Evolutionary conservation across 2,797 vertebrate species (phyloP).

Genomic region (Galaxias olidus): DNA sequence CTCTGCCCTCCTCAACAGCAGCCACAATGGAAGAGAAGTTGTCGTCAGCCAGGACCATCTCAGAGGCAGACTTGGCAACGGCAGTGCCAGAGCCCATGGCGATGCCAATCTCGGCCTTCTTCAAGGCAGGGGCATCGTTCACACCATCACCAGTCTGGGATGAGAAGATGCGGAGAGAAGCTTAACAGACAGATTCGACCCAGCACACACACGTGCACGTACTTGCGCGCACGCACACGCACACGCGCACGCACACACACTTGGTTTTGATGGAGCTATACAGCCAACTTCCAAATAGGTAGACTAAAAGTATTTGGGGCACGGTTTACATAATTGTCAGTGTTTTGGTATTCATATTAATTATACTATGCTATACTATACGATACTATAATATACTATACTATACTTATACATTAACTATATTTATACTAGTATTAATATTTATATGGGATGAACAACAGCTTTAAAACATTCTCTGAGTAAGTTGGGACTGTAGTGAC

Average conservation of each 20-base stretch:
- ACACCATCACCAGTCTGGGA: slow-evolving; percentile 91
- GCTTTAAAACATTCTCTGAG: too few species aligned
- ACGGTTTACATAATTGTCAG: too few species aligned
- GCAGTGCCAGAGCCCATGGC: slow-evolving; percentile 97
- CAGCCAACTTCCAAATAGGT: background rate
- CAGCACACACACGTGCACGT: too few species aligned
- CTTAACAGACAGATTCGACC: too few species aligned
- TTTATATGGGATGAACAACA: too few species aligned
- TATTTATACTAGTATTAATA: too few species aligned
- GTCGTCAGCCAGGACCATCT: slow-evolving; percentile 96
- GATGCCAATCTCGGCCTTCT: slow-evolving; percentile 96
- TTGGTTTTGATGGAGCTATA: background rate
- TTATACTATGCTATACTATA: too few species aligned
- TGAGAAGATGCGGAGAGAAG: background rate
- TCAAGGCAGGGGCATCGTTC: slow-evolving; percentile 94
- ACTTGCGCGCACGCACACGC: too few species aligned
- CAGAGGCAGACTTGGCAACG: slow-evolving; percentile 94
- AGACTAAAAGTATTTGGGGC: background rate
- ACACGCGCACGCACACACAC: slow-evolving; percentile 1
- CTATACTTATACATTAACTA: too few species aligned
- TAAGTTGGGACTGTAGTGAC: too few species aligned
- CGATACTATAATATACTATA: too few species aligned
- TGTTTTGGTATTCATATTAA: too few species aligned
- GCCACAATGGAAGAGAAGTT: slow-evolving; percentile 95
- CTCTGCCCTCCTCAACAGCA: slow-evolving; percentile 94